Evolutionary conservation across 92 coral and sea anemone species (phyloP).

Genomic region (Phenganax marumi): DNA sequence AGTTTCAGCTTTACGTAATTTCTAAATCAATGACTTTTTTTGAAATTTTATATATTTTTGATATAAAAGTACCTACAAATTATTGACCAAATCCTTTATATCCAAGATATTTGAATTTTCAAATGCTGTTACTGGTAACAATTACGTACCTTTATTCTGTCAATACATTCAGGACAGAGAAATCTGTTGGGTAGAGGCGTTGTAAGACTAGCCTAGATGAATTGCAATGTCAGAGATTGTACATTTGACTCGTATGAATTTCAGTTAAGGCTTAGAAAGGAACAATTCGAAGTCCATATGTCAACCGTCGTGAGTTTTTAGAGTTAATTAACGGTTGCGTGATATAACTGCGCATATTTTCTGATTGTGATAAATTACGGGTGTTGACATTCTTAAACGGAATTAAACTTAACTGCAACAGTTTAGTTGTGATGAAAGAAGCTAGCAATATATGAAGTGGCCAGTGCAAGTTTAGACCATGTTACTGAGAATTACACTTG

Average conservation of each 20-base stretch:
- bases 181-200: slow-evolving; percentile 1
- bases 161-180: background rate
- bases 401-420: slow-evolving; percentile 11
- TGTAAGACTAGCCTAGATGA: background rate
- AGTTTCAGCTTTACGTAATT: background rate
- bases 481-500: no score
- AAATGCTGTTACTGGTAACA: no score
- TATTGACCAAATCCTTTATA: no score
- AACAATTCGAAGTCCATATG: background rate
- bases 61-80: no score
- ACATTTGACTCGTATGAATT: background rate
- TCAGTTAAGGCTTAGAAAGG: background rate
- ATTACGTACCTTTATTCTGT: background rate
- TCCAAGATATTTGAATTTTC: no score
- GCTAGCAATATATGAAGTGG: no score
- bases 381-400: background rate
- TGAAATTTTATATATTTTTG: no score
- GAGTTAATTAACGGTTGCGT: background rate
- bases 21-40: no score
- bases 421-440: background rate
- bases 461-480: no score
- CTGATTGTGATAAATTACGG: background rate
- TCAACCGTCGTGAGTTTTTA: background rate
- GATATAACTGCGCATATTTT: background rate
- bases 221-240: background rate